Evolutionary conservation across 2,888 invertebrate genomes (phyloP), one percentile per base, ranked within the genome.

Genomic region (Scaeva pyrastri): DNA sequence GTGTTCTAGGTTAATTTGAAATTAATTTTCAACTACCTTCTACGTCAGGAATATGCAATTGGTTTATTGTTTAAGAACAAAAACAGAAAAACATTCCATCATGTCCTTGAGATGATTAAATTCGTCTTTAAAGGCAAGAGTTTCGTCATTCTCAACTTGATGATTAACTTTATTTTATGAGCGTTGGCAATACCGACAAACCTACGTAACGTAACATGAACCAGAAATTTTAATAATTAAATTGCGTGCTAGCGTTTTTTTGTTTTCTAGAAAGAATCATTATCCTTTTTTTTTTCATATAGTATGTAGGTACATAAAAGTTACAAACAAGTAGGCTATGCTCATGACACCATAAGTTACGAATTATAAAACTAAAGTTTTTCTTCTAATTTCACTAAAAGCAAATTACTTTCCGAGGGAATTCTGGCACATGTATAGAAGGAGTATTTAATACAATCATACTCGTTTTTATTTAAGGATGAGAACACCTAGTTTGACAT

Each of bases 211-310:
- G n/a, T n/a, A n/a, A n/a, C n/a, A n/a, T n/a, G n/a, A n/a, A n/a
- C n/a, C n/a, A n/a, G n/a, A 14, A 19, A 4, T 26, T n/a, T 55
- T 56, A 36, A 56, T 56, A 16, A 36, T 16, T 2, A 56, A 56
- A 56, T 56, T 11, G 56, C 56, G 56, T 56, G 56, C 12, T 50
- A 3, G n/a, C n/a, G n/a, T n/a, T n/a, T n/a, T n/a, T n/a, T 10
- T n/a, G 8, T 16, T 56, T n/a, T 14, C 11, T 36, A n/a, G n/a
- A 56, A n/a, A n/a, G 31, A 12, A 56, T 56, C 56, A 31, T 56
- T 56, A 56, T 16, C 55, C 26, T 56, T 56, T 56, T n/a, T n/a
- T n/a, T n/a, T n/a, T n/a, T n/a, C n/a, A n/a, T n/a, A n/a, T n/a
- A n/a, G n/a, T n/a, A n/a, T n/a, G n/a, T n/a, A n/a, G n/a, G n/a